These are phyloP conservation scores for Fulmarus glacialis DNA, from an alignment of 2,113 vertebrate species.

Conservation along the genomic window DNA sequence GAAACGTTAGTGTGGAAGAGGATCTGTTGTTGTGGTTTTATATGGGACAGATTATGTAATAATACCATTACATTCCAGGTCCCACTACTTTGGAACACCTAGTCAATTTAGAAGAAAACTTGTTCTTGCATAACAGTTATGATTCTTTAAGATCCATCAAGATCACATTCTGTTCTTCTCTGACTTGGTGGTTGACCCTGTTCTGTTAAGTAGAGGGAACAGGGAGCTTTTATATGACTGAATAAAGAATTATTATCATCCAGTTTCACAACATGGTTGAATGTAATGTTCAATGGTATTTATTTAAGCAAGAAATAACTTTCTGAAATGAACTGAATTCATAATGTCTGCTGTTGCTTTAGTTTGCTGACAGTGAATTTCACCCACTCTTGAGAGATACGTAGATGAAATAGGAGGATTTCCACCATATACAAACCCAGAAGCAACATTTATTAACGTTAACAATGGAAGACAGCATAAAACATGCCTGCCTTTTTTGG, in stretches of 20 bases:
- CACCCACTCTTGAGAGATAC: neutral
- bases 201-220: neutral
- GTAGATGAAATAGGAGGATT: neutral
- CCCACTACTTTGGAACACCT: neutral
- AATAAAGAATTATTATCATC: neutral
- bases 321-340: neutral
- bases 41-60: neutral
- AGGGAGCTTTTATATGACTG: neutral
- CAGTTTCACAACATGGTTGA: neutral
- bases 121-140: neutral
- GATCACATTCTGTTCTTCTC: neutral
- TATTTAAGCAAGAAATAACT: neutral
- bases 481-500: neutral
- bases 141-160: neutral
- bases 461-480: neutral
- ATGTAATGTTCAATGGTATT: neutral
- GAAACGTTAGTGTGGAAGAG: neutral
- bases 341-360: neutral
- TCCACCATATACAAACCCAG: neutral
- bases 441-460: neutral
- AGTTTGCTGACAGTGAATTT: neutral
- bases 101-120: neutral
- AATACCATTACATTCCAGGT: neutral
- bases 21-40: neutral
- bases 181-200: neutral